Evolutionary conservation across 2,888 invertebrate species (phyloP), one percentile per base, ranked within the genome.

Genomic region (Lomographa bimaculata): DNA sequence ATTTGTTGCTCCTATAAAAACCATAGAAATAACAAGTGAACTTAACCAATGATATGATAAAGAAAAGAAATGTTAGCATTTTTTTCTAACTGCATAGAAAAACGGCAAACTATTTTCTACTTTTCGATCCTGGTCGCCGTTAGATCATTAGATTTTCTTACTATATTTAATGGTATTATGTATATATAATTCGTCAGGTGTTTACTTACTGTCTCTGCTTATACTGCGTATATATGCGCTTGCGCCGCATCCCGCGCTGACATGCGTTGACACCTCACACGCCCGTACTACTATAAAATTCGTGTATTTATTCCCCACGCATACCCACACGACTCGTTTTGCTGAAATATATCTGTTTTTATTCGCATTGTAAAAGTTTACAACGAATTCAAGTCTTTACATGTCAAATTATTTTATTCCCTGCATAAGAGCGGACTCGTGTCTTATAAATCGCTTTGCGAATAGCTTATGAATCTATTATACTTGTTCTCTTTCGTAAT

Each of bases 261-360:
- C 64, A 63, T 58, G 57, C 55, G 55, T 50, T 55, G 60, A 65
- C 63, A 60, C 63, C 57, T 62, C 60, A 57, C 55, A 55, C 39
- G 30, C 36, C 8, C 12, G n/a, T 24, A 46, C 44, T 42, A 25
- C 46, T 43, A 53, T 47, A 50, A 53, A 51, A 48, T 48, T 46
- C 44, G 35, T 46, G 40, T 50, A 44, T 52, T 45, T 53, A 46
- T 46, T 18, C 38, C 37, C 27, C 8, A 3, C 26, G 49, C 21
- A 51, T 60, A 50, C 64, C 64, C 52, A 68, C 68, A 44, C 47
- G 21, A 9, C 20, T 37, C 37, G 32, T 40, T 52, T 46, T 42
- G 25, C 46, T 57, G 53, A 56, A 57, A 58, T 60, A 55, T 41
- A 36, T 42, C 6, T 23, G 23, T 41, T 37, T 46, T 42, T 42